Conservation (phyloP, 2,888 invertebrate genomes). For the Campoletis raptor region DNA sequence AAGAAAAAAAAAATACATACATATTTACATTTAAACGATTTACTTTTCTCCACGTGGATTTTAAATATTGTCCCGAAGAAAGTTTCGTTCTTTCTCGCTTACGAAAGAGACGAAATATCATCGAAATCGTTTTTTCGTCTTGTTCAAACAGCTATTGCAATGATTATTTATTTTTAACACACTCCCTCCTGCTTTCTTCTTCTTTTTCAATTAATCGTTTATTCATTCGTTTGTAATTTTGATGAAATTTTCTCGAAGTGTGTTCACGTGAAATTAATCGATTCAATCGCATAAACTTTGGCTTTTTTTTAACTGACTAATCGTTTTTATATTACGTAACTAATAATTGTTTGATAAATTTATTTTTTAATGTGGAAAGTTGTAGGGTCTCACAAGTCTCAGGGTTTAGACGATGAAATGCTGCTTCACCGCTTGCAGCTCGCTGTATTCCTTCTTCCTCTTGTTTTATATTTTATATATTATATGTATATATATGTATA, state of each 20-base stretch:
- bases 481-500: slow-evolving; percentile 23
- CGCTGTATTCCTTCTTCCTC: slow-evolving; percentile 62
- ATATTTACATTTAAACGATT: neutral
- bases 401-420: slow-evolving; percentile 55
- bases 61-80: neutral
- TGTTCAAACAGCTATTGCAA: too few relatives aligned
- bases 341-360: neutral
- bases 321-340: neutral
- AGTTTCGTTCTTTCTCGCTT: neutral
- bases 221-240: too few relatives aligned
- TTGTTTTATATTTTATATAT: slow-evolving; percentile 29
- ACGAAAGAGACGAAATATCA: neutral
- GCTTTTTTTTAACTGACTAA: neutral
- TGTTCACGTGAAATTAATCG: too few relatives aligned
- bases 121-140: neutral
- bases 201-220: too few relatives aligned
- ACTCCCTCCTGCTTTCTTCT: neutral
- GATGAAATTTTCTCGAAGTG: too few relatives aligned
- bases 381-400: slow-evolving; percentile 39
- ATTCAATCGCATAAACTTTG: neutral
- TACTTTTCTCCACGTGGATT: neutral
- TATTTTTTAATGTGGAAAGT: slow-evolving; percentile 9
- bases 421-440: slow-evolving; percentile 40
- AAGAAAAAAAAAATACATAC: neutral
- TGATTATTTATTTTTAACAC: neutral